phyloP scores from a whole-genome alignment of 2,888 invertebrate species.

The Hesperia comma region DNA sequence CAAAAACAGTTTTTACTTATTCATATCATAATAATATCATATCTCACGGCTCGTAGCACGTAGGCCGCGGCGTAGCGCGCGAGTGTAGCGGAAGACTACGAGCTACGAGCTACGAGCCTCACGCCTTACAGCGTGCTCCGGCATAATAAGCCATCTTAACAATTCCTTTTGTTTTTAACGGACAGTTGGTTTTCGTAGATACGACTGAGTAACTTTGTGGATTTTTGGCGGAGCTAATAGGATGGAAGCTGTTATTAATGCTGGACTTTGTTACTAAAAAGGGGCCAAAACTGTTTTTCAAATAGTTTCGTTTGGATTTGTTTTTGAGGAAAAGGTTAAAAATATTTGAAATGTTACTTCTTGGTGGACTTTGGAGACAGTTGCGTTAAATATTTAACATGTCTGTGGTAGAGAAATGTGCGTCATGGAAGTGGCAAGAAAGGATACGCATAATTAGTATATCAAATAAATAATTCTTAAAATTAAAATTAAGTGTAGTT shows the following conservation, averaged over 20 bases:
- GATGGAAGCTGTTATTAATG: not conserved
- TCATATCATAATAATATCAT: conserved; percentile 20
- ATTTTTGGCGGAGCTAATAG: not conserved
- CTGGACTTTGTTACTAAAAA: too few relatives aligned
- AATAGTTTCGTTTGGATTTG: too few relatives aligned
- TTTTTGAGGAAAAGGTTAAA: too few relatives aligned
- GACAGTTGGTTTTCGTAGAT: conserved; percentile 36
- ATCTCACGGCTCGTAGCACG: conserved; percentile 25
- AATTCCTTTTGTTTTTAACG: conserved; percentile 54
- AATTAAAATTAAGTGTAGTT: too few relatives aligned
- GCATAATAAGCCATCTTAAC: conserved; percentile 66
- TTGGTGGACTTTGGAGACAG: too few relatives aligned
- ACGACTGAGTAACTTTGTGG: not conserved
- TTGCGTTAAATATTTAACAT: too few relatives aligned
- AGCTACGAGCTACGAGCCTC: conserved; percentile 59
- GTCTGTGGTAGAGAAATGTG: too few relatives aligned
- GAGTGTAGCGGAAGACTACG: conserved; percentile 52
- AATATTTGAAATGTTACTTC: too few relatives aligned
- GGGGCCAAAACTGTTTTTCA: too few relatives aligned
- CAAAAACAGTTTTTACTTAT: conserved; percentile 32
- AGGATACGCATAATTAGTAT: too few relatives aligned
- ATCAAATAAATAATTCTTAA: too few relatives aligned
- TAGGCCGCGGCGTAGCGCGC: conserved; percentile 39
- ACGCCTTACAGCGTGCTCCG: conserved; percentile 53
- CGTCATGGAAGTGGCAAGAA: too few relatives aligned